phyloP scores from a whole-genome alignment of 2,113 vertebrate genomes.

The Lycocorax pyrrhopterus region DNA sequence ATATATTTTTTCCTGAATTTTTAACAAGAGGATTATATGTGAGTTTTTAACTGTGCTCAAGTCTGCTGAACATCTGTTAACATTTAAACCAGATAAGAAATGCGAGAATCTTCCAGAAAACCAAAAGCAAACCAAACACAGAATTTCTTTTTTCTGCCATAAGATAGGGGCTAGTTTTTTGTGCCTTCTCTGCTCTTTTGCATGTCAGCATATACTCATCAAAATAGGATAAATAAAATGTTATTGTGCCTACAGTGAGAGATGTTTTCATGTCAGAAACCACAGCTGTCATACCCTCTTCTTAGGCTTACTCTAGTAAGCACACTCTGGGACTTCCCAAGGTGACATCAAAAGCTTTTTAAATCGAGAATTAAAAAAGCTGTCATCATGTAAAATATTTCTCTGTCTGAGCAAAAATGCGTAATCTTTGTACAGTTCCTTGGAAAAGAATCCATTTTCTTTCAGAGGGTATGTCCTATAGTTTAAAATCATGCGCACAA shows the following conservation, averaged over 20 bases:
- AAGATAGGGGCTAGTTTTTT: neutral
- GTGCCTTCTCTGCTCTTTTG: neutral
- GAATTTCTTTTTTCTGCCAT: neutral
- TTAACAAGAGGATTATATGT: neutral
- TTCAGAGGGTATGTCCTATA: neutral
- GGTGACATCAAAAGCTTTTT: slow-evolving; percentile 11
- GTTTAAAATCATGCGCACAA: neutral
- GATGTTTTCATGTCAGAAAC: slow-evolving; percentile 8
- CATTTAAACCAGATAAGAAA: slow-evolving; percentile 15
- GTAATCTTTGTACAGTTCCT: neutral
- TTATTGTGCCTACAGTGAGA: neutral
- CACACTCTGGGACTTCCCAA: neutral
- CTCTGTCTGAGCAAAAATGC: neutral
- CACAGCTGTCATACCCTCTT: neutral
- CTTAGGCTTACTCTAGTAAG: neutral
- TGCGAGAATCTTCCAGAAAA: neutral
- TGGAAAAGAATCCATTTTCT: neutral
- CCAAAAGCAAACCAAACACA: neutral
- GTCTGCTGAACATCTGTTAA: slow-evolving; percentile 1
- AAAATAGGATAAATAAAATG: slow-evolving; percentile 22
- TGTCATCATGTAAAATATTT: neutral
- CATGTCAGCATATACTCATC: slow-evolving; percentile 1
- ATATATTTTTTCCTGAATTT: neutral
- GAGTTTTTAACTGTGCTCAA: neutral
- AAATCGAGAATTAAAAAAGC: slow-evolving; percentile 14